Conservation (phyloP, 2,888 invertebrate species). For the Aromia moschata region DNA sequence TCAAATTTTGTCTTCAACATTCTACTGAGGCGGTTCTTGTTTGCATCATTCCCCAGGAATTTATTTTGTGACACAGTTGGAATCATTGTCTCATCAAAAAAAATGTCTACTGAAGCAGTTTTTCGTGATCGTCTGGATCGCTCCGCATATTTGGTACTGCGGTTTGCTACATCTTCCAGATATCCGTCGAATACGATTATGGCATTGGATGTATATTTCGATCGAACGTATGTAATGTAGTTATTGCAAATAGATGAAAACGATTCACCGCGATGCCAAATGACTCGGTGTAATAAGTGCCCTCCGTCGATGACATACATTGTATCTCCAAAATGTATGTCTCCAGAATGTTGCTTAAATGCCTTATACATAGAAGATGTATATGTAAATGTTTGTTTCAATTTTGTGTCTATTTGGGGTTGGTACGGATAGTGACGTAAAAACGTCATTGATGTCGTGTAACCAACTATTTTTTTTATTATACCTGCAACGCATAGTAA, state of each 20-base stretch:
- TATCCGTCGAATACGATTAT: slow-evolving; percentile 39
- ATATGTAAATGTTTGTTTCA: no score
- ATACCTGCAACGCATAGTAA: no score
- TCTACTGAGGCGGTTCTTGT: slow-evolving; percentile 29
- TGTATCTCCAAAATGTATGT: slow-evolving; percentile 30
- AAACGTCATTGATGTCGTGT: no score
- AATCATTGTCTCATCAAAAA: slow-evolving; percentile 16
- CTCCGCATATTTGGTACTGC: slow-evolving; percentile 43
- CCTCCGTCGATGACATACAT: slow-evolving; percentile 43
- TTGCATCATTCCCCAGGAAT: slow-evolving; percentile 37
- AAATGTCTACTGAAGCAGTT: slow-evolving; percentile 38
- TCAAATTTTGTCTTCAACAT: slow-evolving; percentile 40
- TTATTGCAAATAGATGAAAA: slow-evolving; percentile 40
- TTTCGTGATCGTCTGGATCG: slow-evolving; percentile 41
- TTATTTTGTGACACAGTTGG: slow-evolving; percentile 39
- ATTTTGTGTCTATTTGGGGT: no score
- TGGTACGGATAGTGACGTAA: no score
- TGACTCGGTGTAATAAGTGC: slow-evolving; percentile 39
- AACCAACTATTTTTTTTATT: no score
- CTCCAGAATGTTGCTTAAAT: slow-evolving; percentile 26
- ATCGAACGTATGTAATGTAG: slow-evolving; percentile 37
- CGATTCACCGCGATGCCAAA: slow-evolving; percentile 37
- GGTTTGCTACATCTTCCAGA: slow-evolving; percentile 39
- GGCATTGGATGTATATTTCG: slow-evolving; percentile 28
- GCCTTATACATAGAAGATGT: slow-evolving; percentile 38